Evolutionary conservation across 1,140 invertebrate genomes (phyloP), one percentile per base, ranked within the genome.

Genomic region (Zaprionus kolodkinae): DNA sequence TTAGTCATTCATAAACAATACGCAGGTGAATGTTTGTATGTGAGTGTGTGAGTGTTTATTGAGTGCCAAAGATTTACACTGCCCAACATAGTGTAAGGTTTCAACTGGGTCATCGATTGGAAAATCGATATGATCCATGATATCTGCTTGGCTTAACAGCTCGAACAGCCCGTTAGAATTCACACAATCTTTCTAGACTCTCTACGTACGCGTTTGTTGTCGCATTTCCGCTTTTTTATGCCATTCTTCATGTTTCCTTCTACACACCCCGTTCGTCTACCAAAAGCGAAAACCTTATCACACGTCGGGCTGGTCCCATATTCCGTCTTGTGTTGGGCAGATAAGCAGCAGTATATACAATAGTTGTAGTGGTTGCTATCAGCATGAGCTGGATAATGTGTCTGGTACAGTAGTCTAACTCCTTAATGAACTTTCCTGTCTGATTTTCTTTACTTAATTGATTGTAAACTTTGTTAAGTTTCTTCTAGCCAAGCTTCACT

Each of bases 1-100:
- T 88, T 84, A 81, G 80, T 87, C 80, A 87, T 78, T 80, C 68
- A 68, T 54, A 76, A 68, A 50, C 30, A 81, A 66, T 50, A 57
- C 61, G 50, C n/a, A 71, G 3, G 13, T 43, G 21, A n/a, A 36
- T 35, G 27, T 56, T 13, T 62, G 43, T 55, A 35, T 54, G 38
- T 48, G 64, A 15, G 15, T 15, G 21, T 38, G 21, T 21, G 21
- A 68, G 45, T 50, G 45, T 52, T 61, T 43, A 63, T 72, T 63
- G n/a, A 61, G 17, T 72, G 70, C 43, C 56, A 50, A 55, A 72
- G 50, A 64, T 55, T 17, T 66, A 73, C 71, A 73, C 71, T 61
- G 15, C n/a, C 45, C 57, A 12, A 1, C 56, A 72, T 15, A 72
- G 59, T 48, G 74, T 81, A 10, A 9, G 50, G 36, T 30, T 30